These are phyloP conservation scores for Myotis daubentonii DNA, from an alignment of 2,797 vertebrate genomes.

Conservation along the genomic window DNA sequence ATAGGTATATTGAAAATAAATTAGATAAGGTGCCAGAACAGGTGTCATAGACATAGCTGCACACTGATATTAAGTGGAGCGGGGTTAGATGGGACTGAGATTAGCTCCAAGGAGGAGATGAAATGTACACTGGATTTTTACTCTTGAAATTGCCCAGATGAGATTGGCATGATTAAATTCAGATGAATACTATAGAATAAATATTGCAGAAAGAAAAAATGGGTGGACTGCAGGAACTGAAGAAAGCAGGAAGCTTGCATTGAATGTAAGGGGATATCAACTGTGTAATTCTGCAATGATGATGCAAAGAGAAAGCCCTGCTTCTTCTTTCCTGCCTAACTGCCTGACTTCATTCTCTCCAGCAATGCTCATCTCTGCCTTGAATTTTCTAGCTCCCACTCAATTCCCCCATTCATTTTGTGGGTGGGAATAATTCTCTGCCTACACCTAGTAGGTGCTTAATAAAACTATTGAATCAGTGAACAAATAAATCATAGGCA, in stretches of 20 bases:
- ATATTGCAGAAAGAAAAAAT: conserved; percentile 6
- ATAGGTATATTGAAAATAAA: background rate
- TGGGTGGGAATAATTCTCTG: background rate
- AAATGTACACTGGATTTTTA: background rate
- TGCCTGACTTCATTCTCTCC: background rate
- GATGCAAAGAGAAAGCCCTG: background rate
- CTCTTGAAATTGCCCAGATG: background rate
- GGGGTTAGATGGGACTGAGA: background rate
- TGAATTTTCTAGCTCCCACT: background rate
- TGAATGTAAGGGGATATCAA: background rate
- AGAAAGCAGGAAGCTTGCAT: background rate
- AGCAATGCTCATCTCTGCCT: background rate
- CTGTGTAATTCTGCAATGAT: background rate
- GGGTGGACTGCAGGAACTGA: background rate
- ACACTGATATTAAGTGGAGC: background rate
- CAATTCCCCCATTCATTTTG: background rate
- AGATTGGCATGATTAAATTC: conserved; percentile 1
- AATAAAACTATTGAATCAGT: background rate
- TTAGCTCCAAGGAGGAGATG: background rate
- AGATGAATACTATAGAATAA: conserved; percentile 1
- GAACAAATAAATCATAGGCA: background rate
- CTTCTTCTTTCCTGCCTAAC: background rate
- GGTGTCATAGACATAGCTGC: background rate
- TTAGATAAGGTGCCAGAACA: background rate
- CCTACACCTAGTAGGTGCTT: background rate